Evolutionary conservation across 2,113 vertebrate genomes (phyloP).

Genomic region (Puma concolor): DNA sequence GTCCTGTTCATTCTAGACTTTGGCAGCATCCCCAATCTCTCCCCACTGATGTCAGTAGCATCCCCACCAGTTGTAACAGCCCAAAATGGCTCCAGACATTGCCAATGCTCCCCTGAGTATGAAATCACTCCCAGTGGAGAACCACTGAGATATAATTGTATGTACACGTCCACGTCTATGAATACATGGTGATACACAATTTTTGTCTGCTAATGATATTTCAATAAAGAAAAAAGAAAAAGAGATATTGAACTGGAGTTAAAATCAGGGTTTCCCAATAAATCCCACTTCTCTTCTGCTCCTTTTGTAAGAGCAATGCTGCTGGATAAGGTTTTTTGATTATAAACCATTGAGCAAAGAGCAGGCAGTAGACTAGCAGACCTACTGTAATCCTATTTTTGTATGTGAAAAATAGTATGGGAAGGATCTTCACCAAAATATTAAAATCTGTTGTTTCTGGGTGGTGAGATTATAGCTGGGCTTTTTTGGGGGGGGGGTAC

Average conservation of each 20-base stretch:
- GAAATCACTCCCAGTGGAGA: background rate
- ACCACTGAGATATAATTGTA: background rate
- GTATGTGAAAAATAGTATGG: background rate
- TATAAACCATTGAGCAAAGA: background rate
- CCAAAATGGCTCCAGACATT: background rate
- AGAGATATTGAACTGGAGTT: background rate
- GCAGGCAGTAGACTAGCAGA: background rate
- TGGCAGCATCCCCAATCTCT: background rate
- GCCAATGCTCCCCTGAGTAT: background rate
- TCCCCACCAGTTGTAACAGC: background rate
- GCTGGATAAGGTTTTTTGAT: background rate
- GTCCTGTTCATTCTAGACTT: accelerated
- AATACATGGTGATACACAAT: background rate
- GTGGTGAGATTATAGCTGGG: background rate
- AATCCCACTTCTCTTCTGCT: background rate
- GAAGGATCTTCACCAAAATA: background rate
- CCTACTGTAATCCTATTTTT: background rate
- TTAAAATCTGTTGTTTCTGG: background rate
- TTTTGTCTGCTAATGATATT: background rate
- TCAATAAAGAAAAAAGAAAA: background rate
- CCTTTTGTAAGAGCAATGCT: background rate
- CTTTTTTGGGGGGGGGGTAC: background rate
- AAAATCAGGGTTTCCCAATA: background rate
- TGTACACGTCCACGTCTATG: background rate
- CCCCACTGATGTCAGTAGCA: accelerated